Percentiles rank a stretch among this genome's conserved stretches.
These are phyloP conservation scores for Sympetrum striolatum DNA, from an alignment of 2,888 invertebrate species.

Conservation along the genomic window DNA sequence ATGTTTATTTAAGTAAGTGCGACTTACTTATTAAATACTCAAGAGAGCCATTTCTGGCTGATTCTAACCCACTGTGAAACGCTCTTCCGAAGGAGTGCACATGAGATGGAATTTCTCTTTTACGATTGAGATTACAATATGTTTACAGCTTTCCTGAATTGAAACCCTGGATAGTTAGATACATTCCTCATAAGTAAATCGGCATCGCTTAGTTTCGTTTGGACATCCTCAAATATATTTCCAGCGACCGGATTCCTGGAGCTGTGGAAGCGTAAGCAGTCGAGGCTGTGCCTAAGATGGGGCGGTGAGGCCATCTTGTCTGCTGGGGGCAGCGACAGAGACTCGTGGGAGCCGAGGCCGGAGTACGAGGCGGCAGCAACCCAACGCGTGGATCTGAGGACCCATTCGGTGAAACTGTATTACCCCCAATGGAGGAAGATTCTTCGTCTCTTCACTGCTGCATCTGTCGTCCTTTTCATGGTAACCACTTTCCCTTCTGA, in stretches of 20 bases:
- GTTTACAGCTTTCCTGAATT: too few relatives aligned
- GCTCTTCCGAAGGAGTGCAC: too few relatives aligned
- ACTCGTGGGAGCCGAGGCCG: conserved; percentile 82
- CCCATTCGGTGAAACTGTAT: conserved; percentile 80
- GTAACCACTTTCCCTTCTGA: conserved; percentile 64
- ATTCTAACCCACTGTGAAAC: too few relatives aligned
- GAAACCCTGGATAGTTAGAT: too few relatives aligned
- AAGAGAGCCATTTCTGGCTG: too few relatives aligned
- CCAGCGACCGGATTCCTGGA: conserved; percentile 90
- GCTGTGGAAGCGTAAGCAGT: conserved; percentile 94
- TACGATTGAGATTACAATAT: too few relatives aligned
- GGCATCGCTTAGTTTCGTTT: too few relatives aligned
- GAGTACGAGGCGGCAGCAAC: conserved; percentile 75
- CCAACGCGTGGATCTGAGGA: background rate
- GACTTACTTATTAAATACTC: too few relatives aligned
- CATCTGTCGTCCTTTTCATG: conserved; percentile 89
- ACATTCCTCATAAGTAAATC: too few relatives aligned
- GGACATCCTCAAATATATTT: conserved; percentile 50
- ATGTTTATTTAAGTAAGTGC: too few relatives aligned
- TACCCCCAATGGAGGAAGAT: conserved; percentile 79
- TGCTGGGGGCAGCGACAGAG: conserved; percentile 65
- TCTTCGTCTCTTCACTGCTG: conserved; percentile 75
- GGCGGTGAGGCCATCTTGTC: conserved; percentile 61
- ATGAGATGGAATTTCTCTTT: too few relatives aligned
- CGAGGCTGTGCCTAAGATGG: conserved; percentile 96